Percentiles rank a stretch among this genome's conserved stretches.
Evolutionary conservation across 2,888 invertebrate genomes (phyloP).

Genomic region (Hesperia comma): DNA sequence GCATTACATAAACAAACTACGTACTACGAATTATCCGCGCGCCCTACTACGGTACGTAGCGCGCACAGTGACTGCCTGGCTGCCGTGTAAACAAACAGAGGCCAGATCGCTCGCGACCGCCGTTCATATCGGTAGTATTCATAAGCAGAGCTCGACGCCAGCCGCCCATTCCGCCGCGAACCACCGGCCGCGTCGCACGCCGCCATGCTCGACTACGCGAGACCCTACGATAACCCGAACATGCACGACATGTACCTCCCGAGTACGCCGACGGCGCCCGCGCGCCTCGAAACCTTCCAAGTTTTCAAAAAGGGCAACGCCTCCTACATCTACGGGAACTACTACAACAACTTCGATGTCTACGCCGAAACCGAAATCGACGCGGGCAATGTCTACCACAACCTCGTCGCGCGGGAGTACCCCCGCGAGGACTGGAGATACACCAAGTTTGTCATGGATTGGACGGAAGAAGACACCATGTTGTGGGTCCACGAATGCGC

Average conservation of each 20-base stretch:
- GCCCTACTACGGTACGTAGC: constrained; percentile 39
- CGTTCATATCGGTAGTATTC: constrained; percentile 57
- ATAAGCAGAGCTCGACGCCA: constrained; percentile 52
- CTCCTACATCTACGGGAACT: constrained; percentile 70
- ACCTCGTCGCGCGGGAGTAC: constrained; percentile 68
- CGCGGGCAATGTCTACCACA: constrained; percentile 71
- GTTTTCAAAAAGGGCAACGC: constrained; percentile 75
- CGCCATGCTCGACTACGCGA: constrained; percentile 77
- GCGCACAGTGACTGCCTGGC: constrained; percentile 35
- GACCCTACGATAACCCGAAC: constrained; percentile 69
- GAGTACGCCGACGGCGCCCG: constrained; percentile 67
- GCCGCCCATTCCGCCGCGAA: constrained; percentile 53
- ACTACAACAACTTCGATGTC: constrained; percentile 67
- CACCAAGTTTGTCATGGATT: constrained; percentile 75
- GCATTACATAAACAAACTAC: constrained; percentile 30
- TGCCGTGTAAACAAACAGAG: constrained; percentile 60
- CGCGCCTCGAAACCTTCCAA: constrained; percentile 77
- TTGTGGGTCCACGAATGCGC: constrained; percentile 80
- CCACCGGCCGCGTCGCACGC: constrained; percentile 63
- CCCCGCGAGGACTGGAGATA: constrained; percentile 78
- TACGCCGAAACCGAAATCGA: constrained; percentile 72
- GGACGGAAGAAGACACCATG: constrained; percentile 83
- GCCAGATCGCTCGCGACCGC: constrained; percentile 38
- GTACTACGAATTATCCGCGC: constrained; percentile 37
- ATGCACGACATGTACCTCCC: constrained; percentile 73